Conservation (phyloP, 1,140 invertebrate genomes). For the Ceratina japonica region DNA sequence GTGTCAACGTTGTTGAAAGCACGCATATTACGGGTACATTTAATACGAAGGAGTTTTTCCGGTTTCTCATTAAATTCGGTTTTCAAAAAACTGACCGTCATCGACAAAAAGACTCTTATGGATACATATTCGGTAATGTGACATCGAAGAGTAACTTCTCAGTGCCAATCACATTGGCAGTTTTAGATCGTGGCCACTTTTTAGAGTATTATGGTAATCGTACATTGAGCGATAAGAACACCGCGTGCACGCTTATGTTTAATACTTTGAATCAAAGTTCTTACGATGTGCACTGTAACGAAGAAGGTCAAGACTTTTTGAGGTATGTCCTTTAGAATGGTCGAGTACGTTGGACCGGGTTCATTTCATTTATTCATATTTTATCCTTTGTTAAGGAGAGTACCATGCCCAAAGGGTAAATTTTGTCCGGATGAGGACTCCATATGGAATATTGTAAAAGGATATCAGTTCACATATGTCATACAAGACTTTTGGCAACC, state of each 20-base stretch:
- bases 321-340: conserved; percentile 65
- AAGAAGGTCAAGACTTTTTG: conserved; percentile 92
- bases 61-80: conserved; percentile 96
- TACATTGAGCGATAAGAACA: conserved; percentile 81
- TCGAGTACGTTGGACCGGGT: neutral
- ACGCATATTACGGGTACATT: conserved; percentile 84
- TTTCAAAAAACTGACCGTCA: conserved; percentile 97
- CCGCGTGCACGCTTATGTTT: conserved; percentile 92
- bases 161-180: conserved; percentile 89
- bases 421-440: conserved; percentile 94
- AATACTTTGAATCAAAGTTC: conserved; percentile 88
- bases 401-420: conserved; percentile 89
- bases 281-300: conserved; percentile 90
- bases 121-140: conserved; percentile 97
- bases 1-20: conserved; percentile 55
- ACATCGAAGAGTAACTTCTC: conserved; percentile 85
- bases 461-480: conserved; percentile 95
- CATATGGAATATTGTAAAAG: conserved; percentile 90
- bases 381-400: conserved; percentile 79
- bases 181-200: conserved; percentile 92
- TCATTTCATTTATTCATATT: neutral
- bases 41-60: conserved; percentile 89
- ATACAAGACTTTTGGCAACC: conserved; percentile 93
- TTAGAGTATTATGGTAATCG: conserved; percentile 93
- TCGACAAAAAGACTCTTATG: conserved; percentile 89